Conservation (phyloP, 2,888 invertebrate species). For the Netelia inedita region DNA sequence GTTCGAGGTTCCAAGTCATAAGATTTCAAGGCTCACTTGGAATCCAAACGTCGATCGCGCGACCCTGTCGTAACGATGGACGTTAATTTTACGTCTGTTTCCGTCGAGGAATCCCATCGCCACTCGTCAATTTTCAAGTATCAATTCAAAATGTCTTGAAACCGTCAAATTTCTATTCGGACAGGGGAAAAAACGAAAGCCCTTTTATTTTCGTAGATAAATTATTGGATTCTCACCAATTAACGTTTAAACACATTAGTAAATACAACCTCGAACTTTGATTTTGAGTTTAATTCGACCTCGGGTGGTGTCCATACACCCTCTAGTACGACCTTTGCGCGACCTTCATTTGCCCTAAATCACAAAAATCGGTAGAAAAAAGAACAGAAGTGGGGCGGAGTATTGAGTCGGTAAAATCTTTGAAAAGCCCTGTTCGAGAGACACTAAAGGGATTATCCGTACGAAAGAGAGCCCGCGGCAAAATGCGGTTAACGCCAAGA, state of each 20-base stretch:
- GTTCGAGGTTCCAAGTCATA: slow-evolving; percentile 42
- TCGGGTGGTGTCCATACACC: background rate
- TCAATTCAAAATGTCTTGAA: too few relatives aligned
- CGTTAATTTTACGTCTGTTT: background rate
- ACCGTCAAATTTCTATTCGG: too few relatives aligned
- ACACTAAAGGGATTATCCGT: slow-evolving; percentile 76
- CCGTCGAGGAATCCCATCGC: too few relatives aligned
- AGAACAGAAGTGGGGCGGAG: slow-evolving; percentile 20
- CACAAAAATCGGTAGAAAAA: slow-evolving; percentile 20
- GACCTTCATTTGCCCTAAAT: slow-evolving; percentile 6
- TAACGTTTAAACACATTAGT: too few relatives aligned
- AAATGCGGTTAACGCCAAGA: slow-evolving; percentile 46
- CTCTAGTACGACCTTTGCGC: background rate
- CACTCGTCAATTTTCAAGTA: too few relatives aligned
- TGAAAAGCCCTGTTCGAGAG: slow-evolving; percentile 72
- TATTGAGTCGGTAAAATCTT: slow-evolving; percentile 74
- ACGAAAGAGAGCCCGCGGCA: slow-evolving; percentile 59
- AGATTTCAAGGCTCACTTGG: slow-evolving; percentile 47
- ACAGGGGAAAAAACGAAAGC: too few relatives aligned
- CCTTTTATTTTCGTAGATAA: too few relatives aligned
- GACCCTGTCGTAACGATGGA: background rate
- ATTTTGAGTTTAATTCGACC: background rate
- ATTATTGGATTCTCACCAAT: too few relatives aligned
- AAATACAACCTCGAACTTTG: too few relatives aligned
- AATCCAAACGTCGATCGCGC: slow-evolving; percentile 31